Evolutionary conservation across 1,140 invertebrate species (phyloP), one percentile per base, ranked within the genome.

Genomic region (Catajapyx aquilonaris): DNA sequence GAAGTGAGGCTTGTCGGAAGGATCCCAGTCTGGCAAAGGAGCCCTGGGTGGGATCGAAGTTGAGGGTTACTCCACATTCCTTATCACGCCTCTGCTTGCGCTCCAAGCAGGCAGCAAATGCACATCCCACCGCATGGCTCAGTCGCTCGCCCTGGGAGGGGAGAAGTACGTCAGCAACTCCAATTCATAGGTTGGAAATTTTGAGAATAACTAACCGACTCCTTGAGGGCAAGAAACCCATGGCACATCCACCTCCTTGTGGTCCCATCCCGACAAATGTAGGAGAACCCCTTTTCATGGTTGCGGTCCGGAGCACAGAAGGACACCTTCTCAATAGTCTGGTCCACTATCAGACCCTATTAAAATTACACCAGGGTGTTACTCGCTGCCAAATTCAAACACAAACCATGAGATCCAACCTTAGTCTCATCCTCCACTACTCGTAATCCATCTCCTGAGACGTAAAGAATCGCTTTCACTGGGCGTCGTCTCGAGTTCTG

Each of bases 291-390:
- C 45, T 87, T 80, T 47, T 97, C 91, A 52, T 97, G 85, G 56
- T 96, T 95, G 39, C 93, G 69, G 61, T 99, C 95, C 0, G 95
- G 95, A 5, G 95, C 91, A 62, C 95, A 99, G 59, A 99, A 99
- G 2, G 93, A 98, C 1, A 99, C 95, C 59, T 99, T 99, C 53
- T 99, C 95, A 42, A 99, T 98, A 3, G 94, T 99, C 60, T 99
- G 95, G 64, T 99, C 95, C 11, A 99, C 90, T 44, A 99, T 90
- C 33, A 99, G 66, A 19, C 91, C 93, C 62, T 70, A 47, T 11
- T 52, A 41, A 34, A 15, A 36, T 7, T n/a, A n/a, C n/a, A n/a
- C n/a, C n/a, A n/a, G n/a, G n/a, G 18, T 31, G 11, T 31, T 11
- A 30, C 3, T 20, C 25, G 23, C 11, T 16, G 11, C 17, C 20